Conservation (phyloP, 2,797 vertebrate genomes). For the Muscicapa striata region DNA sequence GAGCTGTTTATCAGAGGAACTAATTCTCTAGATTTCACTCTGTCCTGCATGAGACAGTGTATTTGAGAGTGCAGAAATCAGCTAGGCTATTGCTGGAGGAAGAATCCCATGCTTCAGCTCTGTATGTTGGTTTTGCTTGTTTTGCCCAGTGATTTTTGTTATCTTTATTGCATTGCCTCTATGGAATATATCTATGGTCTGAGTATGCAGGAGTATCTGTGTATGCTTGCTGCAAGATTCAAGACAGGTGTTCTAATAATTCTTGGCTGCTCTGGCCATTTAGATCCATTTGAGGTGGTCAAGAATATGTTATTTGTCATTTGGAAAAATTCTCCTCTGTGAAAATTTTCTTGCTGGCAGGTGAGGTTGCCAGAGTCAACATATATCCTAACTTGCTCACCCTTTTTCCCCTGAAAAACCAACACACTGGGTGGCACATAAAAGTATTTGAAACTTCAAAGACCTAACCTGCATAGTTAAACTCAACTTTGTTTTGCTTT, state of each 20-base stretch:
- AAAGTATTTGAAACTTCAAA: neutral
- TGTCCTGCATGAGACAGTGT: neutral
- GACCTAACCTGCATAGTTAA: neutral
- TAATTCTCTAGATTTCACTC: neutral
- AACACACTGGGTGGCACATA: neutral
- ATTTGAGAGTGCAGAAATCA: neutral
- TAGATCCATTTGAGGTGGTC: neutral
- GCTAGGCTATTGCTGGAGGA: neutral
- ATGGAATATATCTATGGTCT: neutral
- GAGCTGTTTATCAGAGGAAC: slow-evolving; percentile 31
- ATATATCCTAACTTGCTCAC: neutral
- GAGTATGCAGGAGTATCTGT: accelerated
- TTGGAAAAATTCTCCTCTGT: neutral
- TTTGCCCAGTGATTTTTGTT: neutral
- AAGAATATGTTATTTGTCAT: neutral
- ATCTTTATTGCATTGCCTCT: neutral
- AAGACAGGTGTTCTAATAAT: neutral
- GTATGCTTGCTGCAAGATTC: neutral
- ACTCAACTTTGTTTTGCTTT: neutral
- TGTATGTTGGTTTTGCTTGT: neutral
- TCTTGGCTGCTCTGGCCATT: neutral
- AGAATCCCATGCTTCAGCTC: neutral
- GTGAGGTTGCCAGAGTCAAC: neutral
- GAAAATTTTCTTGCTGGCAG: neutral
- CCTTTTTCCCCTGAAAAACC: neutral